Evolutionary conservation across 1,140 invertebrate species (phyloP), one percentile per base, ranked within the genome.

Genomic region (Sogatella furcifera): DNA sequence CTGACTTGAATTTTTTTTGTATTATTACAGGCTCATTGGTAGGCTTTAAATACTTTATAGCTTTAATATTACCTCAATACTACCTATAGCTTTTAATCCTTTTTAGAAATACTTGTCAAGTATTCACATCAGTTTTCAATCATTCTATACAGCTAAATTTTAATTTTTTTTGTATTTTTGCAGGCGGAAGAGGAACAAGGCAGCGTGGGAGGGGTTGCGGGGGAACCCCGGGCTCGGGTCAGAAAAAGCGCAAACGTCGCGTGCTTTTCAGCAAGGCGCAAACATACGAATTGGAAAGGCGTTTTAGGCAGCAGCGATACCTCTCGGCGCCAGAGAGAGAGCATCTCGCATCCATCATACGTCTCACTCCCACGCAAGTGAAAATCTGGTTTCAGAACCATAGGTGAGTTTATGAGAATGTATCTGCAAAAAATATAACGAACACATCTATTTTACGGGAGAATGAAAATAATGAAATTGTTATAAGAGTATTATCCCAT

Each of bases 261-360:
- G 95, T 99, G 0, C 78, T 99, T 0, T 99, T 72, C n/a, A 97
- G 95, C n/a, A 98, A 99, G 74, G 88, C 92, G 0, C 97, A 99
- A 73, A 98, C 96, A 0, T 96, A 89, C 72, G 95, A 98, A 72
- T 72, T 99, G 63, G 95, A 98, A 71, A 79, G 95, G 68, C 80
- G 95, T 52, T 98, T 99, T 74, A n/a, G 94, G 21, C 93, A 97
- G 71, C 95, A 98, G 73, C 80, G 93, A 55, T 98, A 98, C 71
- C 77, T 99, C 13, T 96, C 92, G 14, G 95, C 95, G 0, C 93
- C 93, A 0, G 96, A 98, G 76, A 76, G 96, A 15, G 96, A 99
- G 73, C 93, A 98, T 69, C 75, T 98, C 52, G 95, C 96, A 0
- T 91, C 87, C 49, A 82, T 96, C 43, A 95, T 98, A 28, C 81